Base-by-base conservation (phyloP, 2,113 vertebrate species). In the Psammodynastes pulverulentus region DNA sequence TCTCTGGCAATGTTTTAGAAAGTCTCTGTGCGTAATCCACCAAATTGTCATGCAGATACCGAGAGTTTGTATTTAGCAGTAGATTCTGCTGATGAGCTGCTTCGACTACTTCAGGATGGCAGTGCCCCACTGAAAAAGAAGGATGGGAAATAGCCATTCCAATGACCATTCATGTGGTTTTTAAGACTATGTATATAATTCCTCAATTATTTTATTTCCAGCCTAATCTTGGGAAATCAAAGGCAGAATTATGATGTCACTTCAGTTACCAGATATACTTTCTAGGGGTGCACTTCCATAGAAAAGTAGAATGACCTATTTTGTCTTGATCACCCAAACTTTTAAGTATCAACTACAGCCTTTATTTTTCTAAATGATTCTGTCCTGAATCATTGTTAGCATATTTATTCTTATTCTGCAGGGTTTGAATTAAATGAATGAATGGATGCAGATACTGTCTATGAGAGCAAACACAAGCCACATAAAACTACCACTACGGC, bases 31-130 rank as follows among this genome's bases (percentile, higher is more conserved):
- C 99, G 9, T 99, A 99, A 91, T 97, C 93, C 3, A 99, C 97
- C 43, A 99, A 95, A 94, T 98, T 98, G 97, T 99, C 99, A 0
- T 99, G 98, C 58, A 99, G 98, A 92, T 98, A 99, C 24, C 99
- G 97, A 86, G 98, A 92, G 94, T 99, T 99, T 92, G 98, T 98
- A 96, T 99, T 99, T 89, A 99, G 96, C 88, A 98, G 39, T 1
- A 97, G 98, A 97, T 99, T 99, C 94, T 99, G 99, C 88, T 97
- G 96, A 0, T 98, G 95, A n/a, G 98, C 98, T 58, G 98, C 99
- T 93, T 97, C 97, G 89, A 98, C 98, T 87, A 99, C n/a, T 0
- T 96, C 96, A 24, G 99, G 98, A 85, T 99, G 98, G 96, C 98
- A 98, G 19, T 99, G 99, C 56, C 99, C 99, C 86, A 99, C 99